Conservation (phyloP, 2,113 vertebrate species). For the Lycaon pictus region DNA sequence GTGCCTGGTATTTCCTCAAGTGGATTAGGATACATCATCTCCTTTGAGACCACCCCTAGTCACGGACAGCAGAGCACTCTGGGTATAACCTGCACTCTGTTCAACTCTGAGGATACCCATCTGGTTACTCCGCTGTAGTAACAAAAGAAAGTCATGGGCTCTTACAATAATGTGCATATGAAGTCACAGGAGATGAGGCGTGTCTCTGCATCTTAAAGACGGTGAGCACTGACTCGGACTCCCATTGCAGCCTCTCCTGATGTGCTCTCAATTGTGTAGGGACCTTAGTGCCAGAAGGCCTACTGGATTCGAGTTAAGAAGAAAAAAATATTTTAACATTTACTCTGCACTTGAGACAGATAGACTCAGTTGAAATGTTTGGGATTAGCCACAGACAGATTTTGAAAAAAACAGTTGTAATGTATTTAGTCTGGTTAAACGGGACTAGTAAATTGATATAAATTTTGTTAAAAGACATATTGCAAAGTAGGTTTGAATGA, state of each 20-base stretch:
- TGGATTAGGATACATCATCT: not conserved
- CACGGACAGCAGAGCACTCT: not conserved
- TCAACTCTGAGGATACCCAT: not conserved
- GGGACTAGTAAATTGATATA: not conserved
- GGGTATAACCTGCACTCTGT: not conserved
- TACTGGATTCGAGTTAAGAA: not conserved
- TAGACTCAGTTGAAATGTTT: not conserved
- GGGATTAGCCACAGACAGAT: not conserved
- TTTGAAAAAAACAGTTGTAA: not conserved
- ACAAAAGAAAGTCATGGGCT: not conserved
- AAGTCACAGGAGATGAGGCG: not conserved
- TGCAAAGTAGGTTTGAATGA: not conserved
- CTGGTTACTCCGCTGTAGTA: fast-evolving
- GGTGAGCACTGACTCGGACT: not conserved
- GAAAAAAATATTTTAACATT: not conserved
- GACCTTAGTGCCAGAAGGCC: fast-evolving
- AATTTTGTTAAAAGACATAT: conserved; percentile 13
- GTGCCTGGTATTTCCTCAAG: not conserved
- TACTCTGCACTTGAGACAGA: not conserved
- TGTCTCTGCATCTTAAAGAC: not conserved
- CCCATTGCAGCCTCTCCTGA: fast-evolving
- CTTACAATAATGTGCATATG: not conserved
- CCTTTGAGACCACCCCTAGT: not conserved
- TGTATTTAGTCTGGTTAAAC: not conserved
- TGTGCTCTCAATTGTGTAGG: not conserved